phyloP scores from a whole-genome alignment of 2,797 vertebrate genomes.

The Crenuchus spilurus region DNA sequence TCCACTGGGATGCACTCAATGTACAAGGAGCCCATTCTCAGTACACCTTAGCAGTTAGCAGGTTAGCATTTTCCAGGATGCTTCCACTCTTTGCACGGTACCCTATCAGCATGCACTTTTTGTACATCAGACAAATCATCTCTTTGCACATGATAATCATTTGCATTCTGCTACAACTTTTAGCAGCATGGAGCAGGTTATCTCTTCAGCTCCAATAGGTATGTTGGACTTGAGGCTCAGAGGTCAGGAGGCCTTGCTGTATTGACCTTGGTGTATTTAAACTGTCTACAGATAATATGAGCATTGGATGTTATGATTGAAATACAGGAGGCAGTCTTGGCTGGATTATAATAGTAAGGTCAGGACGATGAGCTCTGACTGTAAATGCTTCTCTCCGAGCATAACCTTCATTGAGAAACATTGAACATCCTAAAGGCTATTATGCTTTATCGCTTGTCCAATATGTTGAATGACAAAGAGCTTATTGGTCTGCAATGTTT shows the following conservation, averaged over 20 bases:
- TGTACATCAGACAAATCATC: too few relatives aligned
- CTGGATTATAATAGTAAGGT: not conserved
- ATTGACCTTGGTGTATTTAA: not conserved
- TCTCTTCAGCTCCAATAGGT: not conserved
- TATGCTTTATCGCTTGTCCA: not conserved
- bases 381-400: too few relatives aligned
- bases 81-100: too few relatives aligned
- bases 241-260: not conserved
- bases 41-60: too few relatives aligned
- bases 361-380: too few relatives aligned
- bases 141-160: too few relatives aligned
- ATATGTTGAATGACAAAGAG: not conserved
- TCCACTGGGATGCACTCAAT: too few relatives aligned
- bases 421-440: not conserved
- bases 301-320: not conserved
- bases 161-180: too few relatives aligned
- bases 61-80: too few relatives aligned
- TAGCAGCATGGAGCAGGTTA: not conserved
- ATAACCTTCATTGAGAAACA: not conserved
- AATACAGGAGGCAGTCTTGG: too few relatives aligned
- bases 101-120: too few relatives aligned
- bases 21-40: too few relatives aligned
- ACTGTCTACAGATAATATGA: not conserved
- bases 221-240: not conserved
- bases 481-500: not conserved